Base-by-base conservation (phyloP, 2,113 vertebrate species). In the Synchiropus splendidus region DNA sequence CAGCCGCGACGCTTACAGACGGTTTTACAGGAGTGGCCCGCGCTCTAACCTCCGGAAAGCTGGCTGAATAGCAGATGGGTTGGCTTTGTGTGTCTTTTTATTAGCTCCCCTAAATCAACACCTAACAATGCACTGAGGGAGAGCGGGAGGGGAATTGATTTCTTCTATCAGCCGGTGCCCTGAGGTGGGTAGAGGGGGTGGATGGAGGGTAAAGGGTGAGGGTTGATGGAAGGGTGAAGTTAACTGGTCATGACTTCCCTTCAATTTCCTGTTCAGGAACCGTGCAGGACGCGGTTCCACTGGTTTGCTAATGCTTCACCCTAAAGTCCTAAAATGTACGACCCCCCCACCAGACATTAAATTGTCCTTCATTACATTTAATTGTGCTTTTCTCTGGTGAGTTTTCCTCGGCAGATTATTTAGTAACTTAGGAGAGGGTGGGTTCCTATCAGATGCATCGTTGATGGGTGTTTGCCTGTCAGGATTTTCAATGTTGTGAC, bases 71-170 rank as follows among this genome's bases (percentile, higher is more conserved):
- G 72, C 76, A 82, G 79, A 78, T 78, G 77, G 74, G 62, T 61
- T 53, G 66, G 77, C 74, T 79, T 79, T 78, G 75, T 81, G 74
- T 73, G 65, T 71, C 57, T 54, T 77, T 84, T 83, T 83, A 83
- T 83, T 82, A 74, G 74, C 61, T 64, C 70, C 21, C 72, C 64
- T 84, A 79, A 84, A 82, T 83, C 80, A 82, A 71, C 74, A 73
- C 57, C 68, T 76, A 82, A 82, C 81, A 84, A 82, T 74, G 72
- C 64, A 70, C 31, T 8, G 21, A 27, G 21, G 40, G 52, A 45
- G 60, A 47, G 58, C 54, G 58, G 55, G 59, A 52, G 50, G 41
- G 58, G 75, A 58, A 78, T 79, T 81, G 75, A 81, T 84, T 79
- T 79, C 57, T 52, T 72, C 51, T 55, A 72, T 75, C 60, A 61